A percentile compares a stretch with the other conserved stretches of the same genome.
Conservation (phyloP, 2,888 invertebrate genomes). For the Andricus curvator region DNA sequence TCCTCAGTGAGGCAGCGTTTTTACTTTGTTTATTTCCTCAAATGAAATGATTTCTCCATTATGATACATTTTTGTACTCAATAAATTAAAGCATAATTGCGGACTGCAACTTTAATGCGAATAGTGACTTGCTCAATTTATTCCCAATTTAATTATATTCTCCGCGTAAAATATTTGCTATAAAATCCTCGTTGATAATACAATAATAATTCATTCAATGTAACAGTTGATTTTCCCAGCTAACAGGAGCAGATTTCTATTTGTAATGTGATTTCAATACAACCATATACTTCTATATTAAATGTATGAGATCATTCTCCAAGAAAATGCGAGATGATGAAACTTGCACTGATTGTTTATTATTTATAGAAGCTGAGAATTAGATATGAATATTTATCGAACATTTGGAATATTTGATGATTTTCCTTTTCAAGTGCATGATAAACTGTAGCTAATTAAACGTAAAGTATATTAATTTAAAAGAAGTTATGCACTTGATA, state of each 20-base stretch:
- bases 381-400: constrained; percentile 1
- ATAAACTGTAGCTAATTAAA: constrained; percentile 15
- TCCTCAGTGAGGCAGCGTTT: too few species aligned
- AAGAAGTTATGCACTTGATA: background rate
- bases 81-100: background rate
- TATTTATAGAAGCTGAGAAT: background rate
- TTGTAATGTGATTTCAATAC: background rate
- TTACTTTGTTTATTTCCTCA: background rate
- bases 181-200: background rate
- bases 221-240: background rate
- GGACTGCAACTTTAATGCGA: background rate
- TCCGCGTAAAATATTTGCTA: background rate
- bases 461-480: background rate
- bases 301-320: background rate
- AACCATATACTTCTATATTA: background rate
- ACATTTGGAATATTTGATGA: background rate
- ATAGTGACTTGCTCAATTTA: background rate
- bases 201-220: background rate
- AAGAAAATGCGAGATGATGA: background rate
- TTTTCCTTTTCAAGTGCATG: background rate
- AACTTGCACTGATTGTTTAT: background rate
- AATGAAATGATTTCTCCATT: background rate
- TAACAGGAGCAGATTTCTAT: background rate
- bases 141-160: background rate
- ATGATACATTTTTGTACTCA: background rate